Evolutionary conservation across 2,797 vertebrate genomes (phyloP), one percentile per base, ranked within the genome.

Genomic region (Typhlichthys subterraneus): DNA sequence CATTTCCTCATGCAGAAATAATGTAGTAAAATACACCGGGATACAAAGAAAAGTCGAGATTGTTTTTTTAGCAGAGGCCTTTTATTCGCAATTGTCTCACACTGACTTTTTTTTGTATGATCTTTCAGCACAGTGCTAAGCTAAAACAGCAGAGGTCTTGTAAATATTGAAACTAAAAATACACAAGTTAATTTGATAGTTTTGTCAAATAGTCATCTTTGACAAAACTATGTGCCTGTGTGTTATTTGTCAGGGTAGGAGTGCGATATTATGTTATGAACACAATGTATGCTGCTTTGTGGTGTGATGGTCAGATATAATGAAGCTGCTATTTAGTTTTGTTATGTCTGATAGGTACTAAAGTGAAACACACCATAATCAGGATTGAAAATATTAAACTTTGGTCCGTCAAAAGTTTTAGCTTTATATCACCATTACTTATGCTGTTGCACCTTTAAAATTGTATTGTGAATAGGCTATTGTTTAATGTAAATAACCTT

Each of bases 401-500:
- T 13, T 60, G 61, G 19, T 58, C 23, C 19, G 1, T 23, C 12
- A n/a, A 56, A 19, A 53, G 53, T 61, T 69, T 62, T 46, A 12
- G 46, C 9, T 69, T 65, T 38, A 46, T 59, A 46, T 60, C 47
- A 56, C 49, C 45, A 63, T 61, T 10, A 29, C 23, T 29, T 29
- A 58, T 65, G 74, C 56, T 73, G 63, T 69, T 72, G 77, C 77
- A 86, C 81, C 78, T 88, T 76, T 33, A 52, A 29, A 76, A 38
- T 50, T 51, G 61, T 68, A 59, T 83, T 88, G 78, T 87, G 77
- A 85, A 89, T 82, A 75, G 23, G 54, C 53, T 23, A 31, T 23
- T 72, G 50, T 70, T 70, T 73, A 72, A 65, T 90, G 83, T 89
- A 88, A 82, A 90, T 85, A 83, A 53, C 69, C 62, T 81, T 83